Evolutionary conservation across 2,888 invertebrate genomes (phyloP).

Genomic region (Drosophila emarginata): DNA sequence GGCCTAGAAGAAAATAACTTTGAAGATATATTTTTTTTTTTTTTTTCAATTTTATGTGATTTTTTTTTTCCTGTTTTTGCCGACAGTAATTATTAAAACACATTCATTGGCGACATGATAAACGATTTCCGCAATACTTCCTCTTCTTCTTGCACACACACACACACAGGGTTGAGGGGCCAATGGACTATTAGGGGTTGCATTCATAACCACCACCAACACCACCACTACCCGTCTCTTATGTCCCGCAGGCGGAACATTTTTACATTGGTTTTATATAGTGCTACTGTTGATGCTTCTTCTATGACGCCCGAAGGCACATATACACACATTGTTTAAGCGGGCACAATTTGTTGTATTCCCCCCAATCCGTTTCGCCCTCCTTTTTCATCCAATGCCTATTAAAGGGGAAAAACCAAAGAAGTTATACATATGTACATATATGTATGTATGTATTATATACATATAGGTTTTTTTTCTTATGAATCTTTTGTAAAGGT

Average conservation of each 20-base stretch:
- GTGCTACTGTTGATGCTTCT: conserved; percentile 42
- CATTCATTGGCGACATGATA: conserved; percentile 78
- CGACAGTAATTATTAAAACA: conserved; percentile 72
- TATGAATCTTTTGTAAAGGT: neutral
- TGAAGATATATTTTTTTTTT: neutral
- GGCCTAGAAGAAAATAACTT: too few relatives aligned
- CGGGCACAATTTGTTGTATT: neutral
- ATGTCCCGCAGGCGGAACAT: conserved; percentile 24
- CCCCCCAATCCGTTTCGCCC: neutral
- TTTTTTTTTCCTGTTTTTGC: conserved; percentile 9
- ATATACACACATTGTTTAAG: neutral
- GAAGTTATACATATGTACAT: neutral
- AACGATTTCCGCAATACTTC: conserved; percentile 78
- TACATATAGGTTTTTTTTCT: neutral
- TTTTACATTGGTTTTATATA: conserved; percentile 57
- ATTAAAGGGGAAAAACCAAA: neutral
- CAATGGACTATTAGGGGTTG: conserved; percentile 44
- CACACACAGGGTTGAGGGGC: conserved; percentile 29
- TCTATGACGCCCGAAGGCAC: conserved; percentile 7
- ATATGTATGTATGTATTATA: neutral
- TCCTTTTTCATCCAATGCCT: neutral
- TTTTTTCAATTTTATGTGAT: conserved; percentile 1
- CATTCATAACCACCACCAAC: neutral
- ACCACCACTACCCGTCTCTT: conserved; percentile 6
- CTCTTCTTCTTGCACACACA: conserved; percentile 23